Base-by-base conservation (phyloP, 2,797 vertebrate genomes). In the Astyanax mexicanus region DNA sequence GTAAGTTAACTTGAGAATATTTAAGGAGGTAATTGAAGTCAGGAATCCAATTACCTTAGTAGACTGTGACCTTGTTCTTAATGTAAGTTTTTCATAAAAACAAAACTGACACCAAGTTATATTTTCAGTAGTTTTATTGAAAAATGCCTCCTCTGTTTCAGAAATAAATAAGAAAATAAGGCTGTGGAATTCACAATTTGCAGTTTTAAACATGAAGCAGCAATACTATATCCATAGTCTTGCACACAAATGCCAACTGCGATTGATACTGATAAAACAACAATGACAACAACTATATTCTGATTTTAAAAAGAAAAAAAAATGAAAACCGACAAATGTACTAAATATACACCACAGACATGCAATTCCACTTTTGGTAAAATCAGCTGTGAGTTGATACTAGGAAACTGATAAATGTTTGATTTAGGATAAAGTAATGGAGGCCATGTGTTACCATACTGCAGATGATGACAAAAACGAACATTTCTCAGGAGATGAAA, bases 51-150 rank as follows among this genome's bases (percentile, higher is more conserved):
- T n/a, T n/a, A n/a, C n/a, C n/a, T n/a, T n/a, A n/a, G n/a, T n/a
- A n/a, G n/a, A n/a, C n/a, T n/a, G n/a, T n/a, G n/a, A n/a, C n/a
- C n/a, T n/a, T n/a, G n/a, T 5, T 32, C 32, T 5, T 2, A 32
- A 17, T 75, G 13, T 75, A 44, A 12, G 13, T 44, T 5, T 32
- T 32, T 29, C 9, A 12, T 4, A 54, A 2, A 58, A 37, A 38
- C 58, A 21, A 1, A 11, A 38, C 8, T 1, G 58, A 83, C 66
- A 61, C 49, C 1, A 11, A 1, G 32, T 85, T 80, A 88, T 72
- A 93, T 98, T 99, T 99, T 99, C 97, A 98, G 97, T 98, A 98
- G 97, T 99, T 99, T 99, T 99, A 99, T 99, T 99, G 96, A 98
- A 99, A 99, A 99, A 98, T 96, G 96, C 96, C 96, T 98, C 96